Conservation (phyloP, 2,888 invertebrate genomes). For the Electrophaes corylata region DNA sequence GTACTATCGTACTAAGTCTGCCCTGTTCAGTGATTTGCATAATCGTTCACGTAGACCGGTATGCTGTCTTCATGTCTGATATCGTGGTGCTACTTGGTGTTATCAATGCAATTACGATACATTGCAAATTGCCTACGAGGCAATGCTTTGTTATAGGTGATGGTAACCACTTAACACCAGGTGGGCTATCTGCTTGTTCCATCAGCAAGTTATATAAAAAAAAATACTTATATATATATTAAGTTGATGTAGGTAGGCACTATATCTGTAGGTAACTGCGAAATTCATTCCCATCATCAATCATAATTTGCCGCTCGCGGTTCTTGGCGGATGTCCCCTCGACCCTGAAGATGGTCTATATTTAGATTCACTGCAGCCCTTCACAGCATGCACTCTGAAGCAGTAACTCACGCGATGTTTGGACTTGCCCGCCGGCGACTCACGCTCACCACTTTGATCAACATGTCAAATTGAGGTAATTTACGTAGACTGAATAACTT, state of each 20-base stretch:
- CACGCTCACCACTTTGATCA: conserved; percentile 33
- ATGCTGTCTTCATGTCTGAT: background rate
- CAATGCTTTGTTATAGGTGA: no score
- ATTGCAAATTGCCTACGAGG: no score
- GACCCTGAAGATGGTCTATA: conserved; percentile 74
- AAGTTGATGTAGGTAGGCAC: no score
- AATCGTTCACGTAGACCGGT: no score
- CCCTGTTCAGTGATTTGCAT: no score
- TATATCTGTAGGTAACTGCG: conserved; percentile 23
- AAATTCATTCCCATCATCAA: conserved; percentile 65
- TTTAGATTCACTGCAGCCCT: conserved; percentile 63
- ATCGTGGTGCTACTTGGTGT: background rate
- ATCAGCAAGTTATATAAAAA: no score
- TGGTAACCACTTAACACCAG: no score
- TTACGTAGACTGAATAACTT: conserved; percentile 28
- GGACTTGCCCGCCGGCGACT: conserved; percentile 48
- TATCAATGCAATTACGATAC: no score
- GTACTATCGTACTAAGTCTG: no score
- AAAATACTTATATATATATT: no score
- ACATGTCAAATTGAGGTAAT: conserved; percentile 41
- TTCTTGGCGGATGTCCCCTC: conserved; percentile 69
- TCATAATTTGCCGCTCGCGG: conserved; percentile 75
- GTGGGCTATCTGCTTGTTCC: no score
- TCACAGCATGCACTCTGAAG: conserved; percentile 49
- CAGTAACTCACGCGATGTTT: conserved; percentile 68